phyloP scores from a whole-genome alignment of 2,888 invertebrate species.

The Hyles lineata region DNA sequence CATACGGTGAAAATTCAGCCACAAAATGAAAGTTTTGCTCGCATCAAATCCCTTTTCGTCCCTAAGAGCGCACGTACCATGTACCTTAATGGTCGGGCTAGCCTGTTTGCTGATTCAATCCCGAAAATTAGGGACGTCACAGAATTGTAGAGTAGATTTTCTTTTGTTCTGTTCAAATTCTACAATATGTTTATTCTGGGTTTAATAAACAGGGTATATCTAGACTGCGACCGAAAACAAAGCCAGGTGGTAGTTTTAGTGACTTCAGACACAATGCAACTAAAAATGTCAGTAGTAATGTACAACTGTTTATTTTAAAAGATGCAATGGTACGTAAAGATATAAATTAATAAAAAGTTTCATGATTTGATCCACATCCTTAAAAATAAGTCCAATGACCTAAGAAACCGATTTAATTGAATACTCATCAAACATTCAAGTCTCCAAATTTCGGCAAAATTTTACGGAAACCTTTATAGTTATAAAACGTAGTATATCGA shows the following conservation, averaged over 20 bases:
- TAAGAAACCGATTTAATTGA: not conserved
- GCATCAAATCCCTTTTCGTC: constrained; percentile 26
- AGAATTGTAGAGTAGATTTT: constrained; percentile 44
- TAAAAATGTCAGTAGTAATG: no score
- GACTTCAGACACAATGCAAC: no score
- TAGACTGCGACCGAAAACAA: no score
- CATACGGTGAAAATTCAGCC: constrained; percentile 7
- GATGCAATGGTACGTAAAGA: no score
- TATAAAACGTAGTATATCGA: not conserved
- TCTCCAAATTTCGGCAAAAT: not conserved
- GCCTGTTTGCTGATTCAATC: constrained; percentile 38
- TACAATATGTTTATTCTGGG: not conserved
- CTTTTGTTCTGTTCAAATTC: not conserved
- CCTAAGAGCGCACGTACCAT: constrained; percentile 22
- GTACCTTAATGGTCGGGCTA: constrained; percentile 19
- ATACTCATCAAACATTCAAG: not conserved
- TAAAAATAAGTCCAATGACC: no score
- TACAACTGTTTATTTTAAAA: no score
- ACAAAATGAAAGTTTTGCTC: constrained; percentile 24
- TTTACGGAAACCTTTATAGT: not conserved
- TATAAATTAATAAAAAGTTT: no score
- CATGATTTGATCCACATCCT: no score
- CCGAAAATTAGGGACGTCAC: constrained; percentile 49
- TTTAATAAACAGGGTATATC: not conserved
- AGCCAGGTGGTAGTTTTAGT: no score